Conservation (phyloP, 1,140 invertebrate species). For the Polyergus mexicanus region DNA sequence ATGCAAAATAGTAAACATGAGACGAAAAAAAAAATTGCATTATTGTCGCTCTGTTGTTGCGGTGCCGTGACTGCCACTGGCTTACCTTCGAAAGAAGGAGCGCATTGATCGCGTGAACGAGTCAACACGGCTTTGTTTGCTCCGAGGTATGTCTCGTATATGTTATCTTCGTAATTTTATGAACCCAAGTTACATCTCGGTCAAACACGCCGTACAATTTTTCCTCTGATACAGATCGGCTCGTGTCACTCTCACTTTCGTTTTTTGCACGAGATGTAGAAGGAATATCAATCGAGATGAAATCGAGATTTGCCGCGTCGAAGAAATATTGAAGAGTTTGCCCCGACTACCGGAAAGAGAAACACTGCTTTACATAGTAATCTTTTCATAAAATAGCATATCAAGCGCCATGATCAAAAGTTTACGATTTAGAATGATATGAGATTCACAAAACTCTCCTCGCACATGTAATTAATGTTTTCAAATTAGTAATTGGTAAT, state of each 20-base stretch:
- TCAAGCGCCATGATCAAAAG: neutral
- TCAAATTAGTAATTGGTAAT: too few relatives aligned
- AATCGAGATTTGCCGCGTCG: too few relatives aligned
- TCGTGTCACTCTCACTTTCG: conserved; percentile 56
- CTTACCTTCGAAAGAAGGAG: conserved; percentile 30
- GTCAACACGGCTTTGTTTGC: neutral
- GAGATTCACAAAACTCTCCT: neutral
- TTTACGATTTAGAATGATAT: neutral
- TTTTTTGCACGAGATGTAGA: conserved; percentile 45
- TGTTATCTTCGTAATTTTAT: conserved; percentile 49
- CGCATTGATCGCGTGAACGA: neutral
- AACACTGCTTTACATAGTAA: conserved; percentile 4
- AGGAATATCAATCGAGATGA: conserved; percentile 43
- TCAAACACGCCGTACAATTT: neutral
- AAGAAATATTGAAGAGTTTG: conserved; percentile 22
- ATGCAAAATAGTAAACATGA: too few relatives aligned
- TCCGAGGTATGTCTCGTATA: neutral
- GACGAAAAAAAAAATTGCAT: neutral
- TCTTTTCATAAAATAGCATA: conserved; percentile 16
- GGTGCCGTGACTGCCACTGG: conserved; percentile 18
- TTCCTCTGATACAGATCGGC: conserved; percentile 9
- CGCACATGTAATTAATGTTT: neutral
- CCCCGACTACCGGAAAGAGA: neutral
- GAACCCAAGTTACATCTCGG: conserved; percentile 31
- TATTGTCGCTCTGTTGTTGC: conserved; percentile 12